Percentiles rank a stretch among this genome's conserved stretches.
Evolutionary conservation across 2,113 vertebrate genomes (phyloP).

Genomic region (Lethenteron reissneri): DNA sequence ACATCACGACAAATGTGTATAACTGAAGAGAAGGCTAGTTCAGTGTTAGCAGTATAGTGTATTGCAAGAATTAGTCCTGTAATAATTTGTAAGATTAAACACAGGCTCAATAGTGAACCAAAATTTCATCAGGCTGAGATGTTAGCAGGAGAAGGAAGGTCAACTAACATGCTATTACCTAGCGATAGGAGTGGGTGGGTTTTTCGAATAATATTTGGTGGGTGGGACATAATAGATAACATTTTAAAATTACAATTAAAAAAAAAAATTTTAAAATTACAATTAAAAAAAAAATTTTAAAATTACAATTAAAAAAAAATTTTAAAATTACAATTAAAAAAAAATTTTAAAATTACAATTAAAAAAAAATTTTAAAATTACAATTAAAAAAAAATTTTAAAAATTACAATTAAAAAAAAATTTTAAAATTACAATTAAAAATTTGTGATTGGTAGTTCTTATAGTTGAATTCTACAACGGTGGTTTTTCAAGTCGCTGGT

Average conservation of each 20-base stretch:
- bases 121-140: conserved; percentile 19
- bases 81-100: conserved; percentile 7
- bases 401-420: no score
- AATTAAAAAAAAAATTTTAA: no score
- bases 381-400: no score
- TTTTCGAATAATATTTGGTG: conserved; percentile 9
- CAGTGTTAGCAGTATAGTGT: conserved; percentile 12
- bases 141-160: conserved; percentile 8
- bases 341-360: no score
- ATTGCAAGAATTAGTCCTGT: conserved; percentile 13
- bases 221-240: no score
- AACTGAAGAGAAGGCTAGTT: conserved; percentile 11
- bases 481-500: conserved; percentile 16
- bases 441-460: no score
- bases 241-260: no score
- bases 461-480: conserved; percentile 10
- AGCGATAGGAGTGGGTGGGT: conserved; percentile 10
- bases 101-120: conserved; percentile 10
- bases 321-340: no score
- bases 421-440: no score
- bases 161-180: conserved; percentile 2
- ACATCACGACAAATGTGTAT: conserved; percentile 12
- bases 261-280: no score
- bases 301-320: no score
- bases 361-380: no score